These are phyloP conservation scores for Neotoxoptera formosana DNA, from an alignment of 1,140 invertebrate genomes.

Conservation along the genomic window DNA sequence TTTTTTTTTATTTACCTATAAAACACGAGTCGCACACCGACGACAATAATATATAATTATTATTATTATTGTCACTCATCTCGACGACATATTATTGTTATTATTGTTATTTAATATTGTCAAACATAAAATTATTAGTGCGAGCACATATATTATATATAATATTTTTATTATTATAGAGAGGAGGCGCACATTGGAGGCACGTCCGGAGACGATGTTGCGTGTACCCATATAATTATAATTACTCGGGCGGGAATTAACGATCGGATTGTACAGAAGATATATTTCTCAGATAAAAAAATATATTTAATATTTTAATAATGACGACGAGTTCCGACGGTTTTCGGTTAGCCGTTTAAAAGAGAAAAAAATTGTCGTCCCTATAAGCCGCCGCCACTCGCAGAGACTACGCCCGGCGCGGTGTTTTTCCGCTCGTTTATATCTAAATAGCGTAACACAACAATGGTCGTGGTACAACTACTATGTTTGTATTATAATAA, in stretches of 20 bases:
- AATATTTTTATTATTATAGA: background rate
- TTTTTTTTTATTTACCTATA: no score
- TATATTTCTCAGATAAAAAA: background rate
- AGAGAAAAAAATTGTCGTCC: background rate
- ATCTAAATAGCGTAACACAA: background rate
- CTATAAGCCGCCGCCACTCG: no score
- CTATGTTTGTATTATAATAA: no score
- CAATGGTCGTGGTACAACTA: background rate
- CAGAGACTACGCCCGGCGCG: background rate
- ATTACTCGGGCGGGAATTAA: background rate
- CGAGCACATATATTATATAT: background rate
- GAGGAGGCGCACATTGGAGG: background rate
- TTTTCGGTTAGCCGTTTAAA: background rate
- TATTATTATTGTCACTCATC: background rate
- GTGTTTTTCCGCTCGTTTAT: background rate
- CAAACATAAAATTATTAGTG: background rate
- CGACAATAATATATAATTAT: background rate
- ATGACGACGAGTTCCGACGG: background rate
- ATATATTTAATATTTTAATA: background rate
- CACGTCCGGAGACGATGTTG: background rate
- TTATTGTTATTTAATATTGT: background rate
- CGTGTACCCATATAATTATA: background rate
- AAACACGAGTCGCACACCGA: background rate
- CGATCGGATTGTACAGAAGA: background rate
- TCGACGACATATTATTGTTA: background rate